phyloP scores from a whole-genome alignment of 2,113 vertebrate genomes.

The Siniperca chuatsi region DNA sequence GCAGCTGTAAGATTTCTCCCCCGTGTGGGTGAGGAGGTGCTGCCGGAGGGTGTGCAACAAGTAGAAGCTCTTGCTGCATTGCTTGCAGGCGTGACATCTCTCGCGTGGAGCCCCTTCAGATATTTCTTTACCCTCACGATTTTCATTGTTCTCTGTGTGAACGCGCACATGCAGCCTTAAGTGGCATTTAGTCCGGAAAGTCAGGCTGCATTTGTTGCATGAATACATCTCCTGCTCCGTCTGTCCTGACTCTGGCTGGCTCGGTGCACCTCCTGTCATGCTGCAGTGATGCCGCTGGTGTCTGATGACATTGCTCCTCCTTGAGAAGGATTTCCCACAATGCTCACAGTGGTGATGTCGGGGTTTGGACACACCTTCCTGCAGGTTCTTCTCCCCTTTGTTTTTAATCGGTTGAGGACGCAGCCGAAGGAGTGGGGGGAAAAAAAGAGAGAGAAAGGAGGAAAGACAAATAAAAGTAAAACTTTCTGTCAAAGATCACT shows the following conservation, averaged over 20 bases:
- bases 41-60: constrained; percentile 1
- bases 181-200: not conserved
- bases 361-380: not conserved
- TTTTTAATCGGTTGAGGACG: not conserved
- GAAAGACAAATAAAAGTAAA: not conserved
- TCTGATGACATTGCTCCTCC: constrained; percentile 3
- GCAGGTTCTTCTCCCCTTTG: not conserved
- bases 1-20: constrained; percentile 35
- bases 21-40: constrained; percentile 42
- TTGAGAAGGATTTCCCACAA: constrained; percentile 34
- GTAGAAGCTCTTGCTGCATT: constrained; percentile 40
- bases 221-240: not conserved
- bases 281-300: constrained; percentile 36
- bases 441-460: not conserved
- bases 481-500: not conserved
- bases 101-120: not conserved
- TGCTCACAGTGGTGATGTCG: not conserved
- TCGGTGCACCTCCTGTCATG: fast-evolving
- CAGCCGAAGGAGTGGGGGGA: too few relatives aligned
- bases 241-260: not conserved
- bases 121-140: fast-evolving
- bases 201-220: not conserved
- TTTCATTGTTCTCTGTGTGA: not conserved
- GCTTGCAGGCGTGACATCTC: constrained; percentile 25
- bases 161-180: not conserved